Evolutionary conservation across 2,797 vertebrate genomes (phyloP).

Genomic region (Schizopygopsis pylzovi): DNA sequence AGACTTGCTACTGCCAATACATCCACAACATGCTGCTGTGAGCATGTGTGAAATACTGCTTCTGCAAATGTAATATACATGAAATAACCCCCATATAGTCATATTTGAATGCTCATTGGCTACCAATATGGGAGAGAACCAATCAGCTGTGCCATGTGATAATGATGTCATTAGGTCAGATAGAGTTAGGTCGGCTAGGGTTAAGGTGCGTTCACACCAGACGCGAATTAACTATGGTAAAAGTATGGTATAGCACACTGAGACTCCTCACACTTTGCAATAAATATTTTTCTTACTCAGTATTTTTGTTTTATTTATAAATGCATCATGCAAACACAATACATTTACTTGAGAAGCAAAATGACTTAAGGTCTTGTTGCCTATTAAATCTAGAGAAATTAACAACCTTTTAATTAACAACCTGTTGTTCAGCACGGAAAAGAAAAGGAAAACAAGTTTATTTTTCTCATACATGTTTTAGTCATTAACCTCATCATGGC

Average conservation of each 20-base stretch:
- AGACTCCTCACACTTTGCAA: not conserved
- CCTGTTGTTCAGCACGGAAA: not conserved
- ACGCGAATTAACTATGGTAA: not conserved
- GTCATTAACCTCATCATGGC: not conserved
- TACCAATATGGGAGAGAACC: too few species aligned
- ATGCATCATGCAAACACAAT: not conserved
- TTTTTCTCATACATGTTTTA: not conserved
- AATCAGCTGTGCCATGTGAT: too few species aligned
- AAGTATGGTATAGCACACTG: not conserved
- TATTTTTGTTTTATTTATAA: not conserved
- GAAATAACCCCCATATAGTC: too few species aligned
- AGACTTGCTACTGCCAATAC: too few species aligned
- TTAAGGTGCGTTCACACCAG: too few species aligned
- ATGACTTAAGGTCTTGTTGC: not conserved
- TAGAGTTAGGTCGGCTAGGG: too few species aligned
- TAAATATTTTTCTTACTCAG: not conserved
- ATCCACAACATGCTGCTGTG: too few species aligned
- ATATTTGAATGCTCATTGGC: too few species aligned
- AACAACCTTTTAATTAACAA: not conserved
- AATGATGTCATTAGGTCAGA: too few species aligned
- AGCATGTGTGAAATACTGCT: too few species aligned
- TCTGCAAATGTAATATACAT: too few species aligned
- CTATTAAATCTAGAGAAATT: not conserved
- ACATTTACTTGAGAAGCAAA: not conserved
- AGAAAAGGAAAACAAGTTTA: not conserved